Conservation (phyloP, 2,113 vertebrate genomes). For the Oxygymnocypris stewartii region DNA sequence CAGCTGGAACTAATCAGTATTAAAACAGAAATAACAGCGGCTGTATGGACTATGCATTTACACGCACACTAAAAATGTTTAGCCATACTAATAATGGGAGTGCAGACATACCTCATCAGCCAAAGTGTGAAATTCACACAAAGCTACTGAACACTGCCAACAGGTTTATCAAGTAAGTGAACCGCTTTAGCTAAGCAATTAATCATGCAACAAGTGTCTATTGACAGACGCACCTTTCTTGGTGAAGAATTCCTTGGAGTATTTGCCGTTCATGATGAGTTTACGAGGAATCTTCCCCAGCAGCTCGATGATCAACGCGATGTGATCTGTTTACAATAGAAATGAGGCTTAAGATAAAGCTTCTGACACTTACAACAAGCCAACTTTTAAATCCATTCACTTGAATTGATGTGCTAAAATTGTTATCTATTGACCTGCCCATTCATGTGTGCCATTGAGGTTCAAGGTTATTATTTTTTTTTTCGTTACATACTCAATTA, state of each 20-base stretch:
- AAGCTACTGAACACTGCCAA: neutral
- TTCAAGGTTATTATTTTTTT: too few species aligned
- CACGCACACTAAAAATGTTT: neutral
- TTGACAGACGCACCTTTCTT: constrained; percentile 88
- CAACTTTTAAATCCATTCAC: neutral
- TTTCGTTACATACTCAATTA: too few species aligned
- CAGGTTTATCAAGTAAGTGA: neutral
- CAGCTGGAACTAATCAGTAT: neutral
- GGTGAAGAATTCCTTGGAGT: constrained; percentile 98
- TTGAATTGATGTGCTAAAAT: neutral
- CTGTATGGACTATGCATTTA: neutral
- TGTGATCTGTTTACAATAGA: constrained; percentile 84
- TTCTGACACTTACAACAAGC: neutral
- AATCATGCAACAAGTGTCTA: neutral
- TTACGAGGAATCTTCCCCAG: constrained; percentile 96
- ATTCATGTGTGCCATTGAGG: neutral
- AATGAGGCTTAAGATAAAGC: neutral
- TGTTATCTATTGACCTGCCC: neutral
- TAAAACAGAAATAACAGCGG: neutral
- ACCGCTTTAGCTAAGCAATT: neutral
- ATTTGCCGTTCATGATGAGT: constrained; percentile 92
- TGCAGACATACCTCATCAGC: neutral
- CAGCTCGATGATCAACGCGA: constrained; percentile 97
- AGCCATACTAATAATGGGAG: neutral
- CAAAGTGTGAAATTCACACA: neutral